Evolutionary conservation across 2,888 invertebrate genomes (phyloP), one percentile per base, ranked within the genome.

Genomic region (Oscheius myriophilus): DNA sequence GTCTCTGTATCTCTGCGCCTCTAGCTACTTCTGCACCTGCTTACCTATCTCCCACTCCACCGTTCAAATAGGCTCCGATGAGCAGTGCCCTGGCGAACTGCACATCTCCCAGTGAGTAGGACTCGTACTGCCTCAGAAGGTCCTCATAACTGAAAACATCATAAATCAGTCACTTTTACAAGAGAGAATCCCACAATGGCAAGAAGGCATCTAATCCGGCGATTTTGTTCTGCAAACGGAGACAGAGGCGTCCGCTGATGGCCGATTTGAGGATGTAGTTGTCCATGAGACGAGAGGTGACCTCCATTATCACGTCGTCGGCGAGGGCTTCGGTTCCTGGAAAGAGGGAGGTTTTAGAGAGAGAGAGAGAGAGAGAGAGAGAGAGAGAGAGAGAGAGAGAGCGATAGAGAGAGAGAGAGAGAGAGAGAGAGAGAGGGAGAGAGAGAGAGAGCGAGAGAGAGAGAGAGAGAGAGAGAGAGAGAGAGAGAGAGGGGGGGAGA

Each of bases 131-230:
- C 51, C 68, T 68, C 41, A 84, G 71, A 18, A 84, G 67, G 41
- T 83, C 79, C 61, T 82, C 82, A 65, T 72, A 84, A 59, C 83
- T 83, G 67, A 43, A 83, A 70, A 53, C n/a, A 41, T 45, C 21
- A 21, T n/a, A 33, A 9, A 33, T 33, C 9, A 9, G 3, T 3
- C 49, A 62, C 33, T 9, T 33, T 33, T 33, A 18, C 4, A 51
- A 52, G 23, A 42, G 11, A 18, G n/a, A 33, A 12, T 67, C 76
- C 66, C 42, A 83, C 81, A 84, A 85, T 39, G 84, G 82, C 69
- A 81, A 75, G 64, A 85, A 85, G 6, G 82, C 79, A 54, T 85
- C 85, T 18, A 83, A 67, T 26, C 76, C 80, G 9, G 84, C 79
- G 11, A 84, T 70, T 53, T 75, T 73, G 18, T 70, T 62, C 14